A percentile compares a stretch with the other conserved stretches of the same genome.
phyloP scores from a whole-genome alignment of 2,888 invertebrate species.

The Bellardia bayeri region DNA sequence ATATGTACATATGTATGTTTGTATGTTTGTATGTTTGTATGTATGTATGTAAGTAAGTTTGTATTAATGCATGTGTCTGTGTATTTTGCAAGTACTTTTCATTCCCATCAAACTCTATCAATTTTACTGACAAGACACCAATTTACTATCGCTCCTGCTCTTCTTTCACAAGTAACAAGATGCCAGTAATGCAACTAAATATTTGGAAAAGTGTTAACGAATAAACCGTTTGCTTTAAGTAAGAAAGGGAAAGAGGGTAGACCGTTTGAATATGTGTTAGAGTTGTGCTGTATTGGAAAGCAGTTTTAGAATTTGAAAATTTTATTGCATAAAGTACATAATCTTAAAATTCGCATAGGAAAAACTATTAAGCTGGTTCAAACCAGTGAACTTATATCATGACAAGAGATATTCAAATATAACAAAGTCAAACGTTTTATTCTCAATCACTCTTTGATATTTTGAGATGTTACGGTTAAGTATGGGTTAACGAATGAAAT shows the following conservation, averaged over 20 bases:
- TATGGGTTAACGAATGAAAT: too few relatives aligned
- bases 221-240: neutral
- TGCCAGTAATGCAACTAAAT: neutral
- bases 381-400: too few relatives aligned
- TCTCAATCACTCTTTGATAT: too few relatives aligned
- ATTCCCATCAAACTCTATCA: slow-evolving; percentile 65
- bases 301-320: neutral
- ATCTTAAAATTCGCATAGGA: too few relatives aligned
- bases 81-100: slow-evolving; percentile 34
- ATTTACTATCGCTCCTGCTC: slow-evolving; percentile 26
- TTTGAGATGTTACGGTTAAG: too few relatives aligned
- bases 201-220: neutral
- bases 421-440: too few relatives aligned
- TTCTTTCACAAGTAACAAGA: neutral
- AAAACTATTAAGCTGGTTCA: too few relatives aligned
- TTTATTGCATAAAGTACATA: neutral
- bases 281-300: neutral
- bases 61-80: neutral
- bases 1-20: neutral
- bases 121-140: slow-evolving; percentile 65
- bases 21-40: too few relatives aligned
- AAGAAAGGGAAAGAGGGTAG: neutral
- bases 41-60: too few relatives aligned
- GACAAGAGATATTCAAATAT: too few relatives aligned
- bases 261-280: slow-evolving; percentile 16